Evolutionary conservation across 2,888 invertebrate species (phyloP).

Genomic region (Macaria liturata): DNA sequence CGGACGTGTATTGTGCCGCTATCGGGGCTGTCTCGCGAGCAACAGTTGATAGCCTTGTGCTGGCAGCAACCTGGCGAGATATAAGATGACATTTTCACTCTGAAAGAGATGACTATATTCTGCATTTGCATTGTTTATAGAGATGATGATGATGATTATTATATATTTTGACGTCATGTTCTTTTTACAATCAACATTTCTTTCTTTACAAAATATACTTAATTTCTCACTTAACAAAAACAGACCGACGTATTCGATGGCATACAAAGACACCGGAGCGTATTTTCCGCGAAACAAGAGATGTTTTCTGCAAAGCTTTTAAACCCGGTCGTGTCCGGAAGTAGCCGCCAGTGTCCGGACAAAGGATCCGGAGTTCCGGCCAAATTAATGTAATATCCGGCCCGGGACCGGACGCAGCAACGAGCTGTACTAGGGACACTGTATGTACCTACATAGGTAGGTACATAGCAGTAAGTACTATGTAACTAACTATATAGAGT

Average conservation of each 20-base stretch:
- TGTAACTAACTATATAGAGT: no score
- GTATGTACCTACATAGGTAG: no score
- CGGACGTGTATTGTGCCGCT: constrained; percentile 30
- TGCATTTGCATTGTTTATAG: no score
- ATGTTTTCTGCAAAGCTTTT: constrained; percentile 20
- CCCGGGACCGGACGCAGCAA: constrained; percentile 6
- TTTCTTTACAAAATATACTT: neutral
- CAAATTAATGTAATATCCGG: constrained; percentile 37
- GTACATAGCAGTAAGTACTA: no score
- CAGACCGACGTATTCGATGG: neutral
- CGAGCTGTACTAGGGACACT: no score
- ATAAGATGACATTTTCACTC: no score
- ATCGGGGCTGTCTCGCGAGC: constrained; percentile 27
- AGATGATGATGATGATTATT: no score
- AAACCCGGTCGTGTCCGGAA: constrained; percentile 28
- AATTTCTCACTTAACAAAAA: neutral
- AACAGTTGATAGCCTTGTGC: constrained; percentile 29
- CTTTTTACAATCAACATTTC: no score
- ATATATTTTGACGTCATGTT: no score
- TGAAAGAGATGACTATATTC: no score
- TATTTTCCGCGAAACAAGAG: constrained; percentile 16
- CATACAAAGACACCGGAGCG: constrained; percentile 5
- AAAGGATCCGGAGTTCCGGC: constrained; percentile 28
- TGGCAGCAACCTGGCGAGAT: neutral
- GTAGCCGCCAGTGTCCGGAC: constrained; percentile 27